These are phyloP conservation scores for Brachylomia viminalis DNA, from an alignment of 2,888 invertebrate species.

Conservation along the genomic window DNA sequence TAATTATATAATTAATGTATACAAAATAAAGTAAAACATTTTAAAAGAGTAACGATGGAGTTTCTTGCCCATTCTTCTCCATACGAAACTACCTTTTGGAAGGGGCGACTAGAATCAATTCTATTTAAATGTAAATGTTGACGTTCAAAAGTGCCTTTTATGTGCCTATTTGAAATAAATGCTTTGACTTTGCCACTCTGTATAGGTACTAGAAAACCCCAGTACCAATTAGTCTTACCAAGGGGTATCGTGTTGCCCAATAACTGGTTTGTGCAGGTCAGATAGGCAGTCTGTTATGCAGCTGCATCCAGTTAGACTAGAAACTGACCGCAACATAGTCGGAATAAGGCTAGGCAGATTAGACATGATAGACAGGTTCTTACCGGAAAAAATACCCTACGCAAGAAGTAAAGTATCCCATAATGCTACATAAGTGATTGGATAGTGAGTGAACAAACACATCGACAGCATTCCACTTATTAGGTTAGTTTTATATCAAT, in stretches of 20 bases:
- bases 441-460: constrained; percentile 40
- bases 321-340: neutral
- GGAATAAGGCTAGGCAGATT: neutral
- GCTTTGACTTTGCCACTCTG: too few species aligned
- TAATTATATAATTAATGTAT: too few species aligned
- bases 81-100: too few species aligned
- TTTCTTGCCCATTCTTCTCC: too few species aligned
- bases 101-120: too few species aligned
- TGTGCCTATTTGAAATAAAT: too few species aligned
- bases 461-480: constrained; percentile 58
- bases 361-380: too few species aligned
- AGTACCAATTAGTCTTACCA: neutral
- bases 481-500: constrained; percentile 52
- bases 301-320: neutral
- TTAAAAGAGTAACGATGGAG: too few species aligned
- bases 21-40: too few species aligned
- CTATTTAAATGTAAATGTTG: too few species aligned
- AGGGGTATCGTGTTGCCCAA: neutral
- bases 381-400: neutral
- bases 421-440: constrained; percentile 45
- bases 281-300: neutral
- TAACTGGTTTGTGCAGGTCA: neutral
- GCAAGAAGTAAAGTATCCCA: neutral
- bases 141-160: too few species aligned
- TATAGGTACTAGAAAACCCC: neutral